Conservation (phyloP, 2,797 vertebrate genomes). For the Sebastes taczanowskii region DNA sequence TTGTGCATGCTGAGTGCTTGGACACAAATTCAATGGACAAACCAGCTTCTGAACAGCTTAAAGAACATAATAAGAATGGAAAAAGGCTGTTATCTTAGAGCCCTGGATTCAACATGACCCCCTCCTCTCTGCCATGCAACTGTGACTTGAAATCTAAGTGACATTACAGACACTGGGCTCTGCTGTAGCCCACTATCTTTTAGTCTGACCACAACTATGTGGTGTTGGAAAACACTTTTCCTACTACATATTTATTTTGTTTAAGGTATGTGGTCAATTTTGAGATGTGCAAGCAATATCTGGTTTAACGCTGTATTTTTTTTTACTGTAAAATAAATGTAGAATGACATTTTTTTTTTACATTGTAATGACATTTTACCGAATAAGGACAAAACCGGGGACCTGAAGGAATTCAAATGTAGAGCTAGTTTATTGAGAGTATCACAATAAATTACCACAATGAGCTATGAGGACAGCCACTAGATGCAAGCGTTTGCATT, state of each 20-base stretch:
- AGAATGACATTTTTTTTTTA: conserved; percentile 33
- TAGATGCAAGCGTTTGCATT: neutral
- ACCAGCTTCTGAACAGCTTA: conserved; percentile 67
- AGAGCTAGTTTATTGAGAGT: neutral
- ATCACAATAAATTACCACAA: neutral
- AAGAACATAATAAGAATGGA: conserved; percentile 15
- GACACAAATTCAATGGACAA: conserved; percentile 87
- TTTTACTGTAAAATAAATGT: conserved; percentile 62
- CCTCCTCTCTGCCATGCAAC: neutral
- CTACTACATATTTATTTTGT: conserved; percentile 17
- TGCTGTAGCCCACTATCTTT: neutral
- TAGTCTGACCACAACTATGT: neutral
- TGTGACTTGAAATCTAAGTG: conserved; percentile 20
- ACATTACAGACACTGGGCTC: conserved; percentile 18
- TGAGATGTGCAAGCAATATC: conserved; percentile 24
- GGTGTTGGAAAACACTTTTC: conserved; percentile 6
- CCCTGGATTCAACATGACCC: conserved; percentile 5
- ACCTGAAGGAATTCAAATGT: neutral
- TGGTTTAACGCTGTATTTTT: conserved; percentile 23
- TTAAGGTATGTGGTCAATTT: conserved; percentile 1
- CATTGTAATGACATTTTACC: conserved; percentile 27
- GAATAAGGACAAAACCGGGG: neutral
- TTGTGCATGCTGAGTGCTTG: conserved; percentile 89
- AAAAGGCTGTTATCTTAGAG: neutral
- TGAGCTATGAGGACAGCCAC: neutral